phyloP scores from a whole-genome alignment of 2,888 invertebrate species.

The Subacronicta megacephala region DNA sequence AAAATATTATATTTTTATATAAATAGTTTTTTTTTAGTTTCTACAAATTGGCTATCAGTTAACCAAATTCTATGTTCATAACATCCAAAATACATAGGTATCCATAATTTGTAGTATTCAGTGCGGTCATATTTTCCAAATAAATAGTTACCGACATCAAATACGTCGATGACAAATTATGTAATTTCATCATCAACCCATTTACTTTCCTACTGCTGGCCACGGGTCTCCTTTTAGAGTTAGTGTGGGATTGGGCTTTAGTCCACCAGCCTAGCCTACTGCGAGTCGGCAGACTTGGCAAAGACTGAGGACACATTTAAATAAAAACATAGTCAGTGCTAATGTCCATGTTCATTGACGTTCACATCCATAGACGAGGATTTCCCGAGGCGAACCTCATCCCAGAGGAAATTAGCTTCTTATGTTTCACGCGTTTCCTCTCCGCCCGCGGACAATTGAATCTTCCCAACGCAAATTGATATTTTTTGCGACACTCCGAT shows the following conservation, averaged over 20 bases:
- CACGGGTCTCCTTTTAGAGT: too few relatives aligned
- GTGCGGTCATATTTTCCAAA: not conserved
- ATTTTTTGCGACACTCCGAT: constrained; percentile 76
- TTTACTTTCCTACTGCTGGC: too few relatives aligned
- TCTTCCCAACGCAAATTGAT: constrained; percentile 76
- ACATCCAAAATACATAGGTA: too few relatives aligned
- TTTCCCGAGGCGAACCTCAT: constrained; percentile 73
- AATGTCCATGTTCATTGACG: constrained; percentile 60
- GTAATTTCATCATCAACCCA: too few relatives aligned
- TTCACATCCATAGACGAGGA: constrained; percentile 68
- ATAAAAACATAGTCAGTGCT: constrained; percentile 49
- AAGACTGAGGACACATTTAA: constrained; percentile 42
- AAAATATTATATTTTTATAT: constrained; percentile 8
- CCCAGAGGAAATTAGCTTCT: constrained; percentile 84
- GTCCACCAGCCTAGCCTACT: too few relatives aligned
- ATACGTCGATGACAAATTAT: too few relatives aligned
- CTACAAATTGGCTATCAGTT: constrained; percentile 6
- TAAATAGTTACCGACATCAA: constrained; percentile 20
- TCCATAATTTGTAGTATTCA: too few relatives aligned
- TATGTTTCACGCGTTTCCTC: constrained; percentile 75
- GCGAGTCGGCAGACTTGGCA: too few relatives aligned
- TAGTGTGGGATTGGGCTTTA: too few relatives aligned
- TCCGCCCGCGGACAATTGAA: constrained; percentile 74
- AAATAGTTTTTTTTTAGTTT: not conserved
- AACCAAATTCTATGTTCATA: constrained; percentile 8